These are phyloP conservation scores for Fragum whitleyi DNA, from an alignment of 2,888 invertebrate species.

Conservation along the genomic window DNA sequence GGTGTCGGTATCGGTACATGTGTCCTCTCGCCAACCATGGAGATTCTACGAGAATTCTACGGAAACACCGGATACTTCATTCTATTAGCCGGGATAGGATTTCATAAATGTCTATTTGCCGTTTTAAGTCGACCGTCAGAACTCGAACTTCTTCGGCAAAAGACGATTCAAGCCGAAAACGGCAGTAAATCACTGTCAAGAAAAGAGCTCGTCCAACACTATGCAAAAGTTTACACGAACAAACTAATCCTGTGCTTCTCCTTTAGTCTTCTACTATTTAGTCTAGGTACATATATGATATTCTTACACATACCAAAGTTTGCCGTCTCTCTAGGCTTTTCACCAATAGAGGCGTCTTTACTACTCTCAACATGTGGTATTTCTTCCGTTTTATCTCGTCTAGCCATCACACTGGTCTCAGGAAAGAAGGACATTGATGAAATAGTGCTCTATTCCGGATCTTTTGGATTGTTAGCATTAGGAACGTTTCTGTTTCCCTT, in stretches of 20 bases:
- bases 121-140: constrained; percentile 62
- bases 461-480: constrained; percentile 60
- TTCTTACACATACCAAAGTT: constrained; percentile 67
- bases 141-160: constrained; percentile 60
- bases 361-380: constrained; percentile 64
- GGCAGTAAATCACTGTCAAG: constrained; percentile 32
- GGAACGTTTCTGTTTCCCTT: constrained; percentile 64
- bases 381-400: constrained; percentile 58
- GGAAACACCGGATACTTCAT: constrained; percentile 65
- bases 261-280: constrained; percentile 58
- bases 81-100: constrained; percentile 62
- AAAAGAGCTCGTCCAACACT: constrained; percentile 41
- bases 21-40: constrained; percentile 63
- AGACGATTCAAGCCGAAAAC: constrained; percentile 36
- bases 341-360: constrained; percentile 44
- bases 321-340: constrained; percentile 47
- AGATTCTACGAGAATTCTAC: constrained; percentile 55
- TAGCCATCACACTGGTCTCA: constrained; percentile 56
- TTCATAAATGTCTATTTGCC: constrained; percentile 66
- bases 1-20: constrained; percentile 68
- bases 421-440: constrained; percentile 64
- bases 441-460: constrained; percentile 61
- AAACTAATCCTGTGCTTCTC: constrained; percentile 60
- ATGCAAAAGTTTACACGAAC: constrained; percentile 61
- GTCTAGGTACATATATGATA: constrained; percentile 67